Percentiles rank a stretch among this genome's conserved stretches.
Evolutionary conservation across 2,113 vertebrate genomes (phyloP).

Genomic region (Chloropsis hardwickii): DNA sequence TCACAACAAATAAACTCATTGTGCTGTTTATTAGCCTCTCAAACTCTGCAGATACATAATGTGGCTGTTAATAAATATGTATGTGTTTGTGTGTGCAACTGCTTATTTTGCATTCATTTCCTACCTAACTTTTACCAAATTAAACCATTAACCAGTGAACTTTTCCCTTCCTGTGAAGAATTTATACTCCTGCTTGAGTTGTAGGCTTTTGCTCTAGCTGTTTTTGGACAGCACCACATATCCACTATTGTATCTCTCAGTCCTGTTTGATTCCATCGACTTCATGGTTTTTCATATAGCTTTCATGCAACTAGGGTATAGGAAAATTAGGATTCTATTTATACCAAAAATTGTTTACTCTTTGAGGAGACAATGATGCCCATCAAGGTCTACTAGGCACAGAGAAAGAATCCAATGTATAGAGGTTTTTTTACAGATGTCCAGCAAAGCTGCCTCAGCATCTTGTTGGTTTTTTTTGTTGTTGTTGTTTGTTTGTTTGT

Average conservation of each 20-base stretch:
- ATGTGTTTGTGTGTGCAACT: not conserved
- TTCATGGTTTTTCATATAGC: not conserved
- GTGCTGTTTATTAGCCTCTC: not conserved
- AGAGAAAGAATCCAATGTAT: not conserved
- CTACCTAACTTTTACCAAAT: not conserved
- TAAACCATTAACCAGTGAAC: not conserved
- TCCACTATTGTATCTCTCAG: not conserved
- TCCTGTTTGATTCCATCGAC: not conserved
- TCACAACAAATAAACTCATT: not conserved
- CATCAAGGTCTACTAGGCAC: not conserved
- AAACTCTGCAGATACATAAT: not conserved
- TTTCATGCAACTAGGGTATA: not conserved
- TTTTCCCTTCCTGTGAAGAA: not conserved
- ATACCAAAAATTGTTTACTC: not conserved
- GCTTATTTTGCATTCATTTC: not conserved
- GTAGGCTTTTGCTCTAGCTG: not conserved
- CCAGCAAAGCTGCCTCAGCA: not conserved
- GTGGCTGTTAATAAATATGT: not conserved
- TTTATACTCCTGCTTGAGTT: not conserved
- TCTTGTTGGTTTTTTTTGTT: too few species aligned
- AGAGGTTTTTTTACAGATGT: not conserved
- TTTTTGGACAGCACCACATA: not conserved
- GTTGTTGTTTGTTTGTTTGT: too few species aligned
- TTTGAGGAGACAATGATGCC: not conserved
- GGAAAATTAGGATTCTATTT: not conserved